Evolutionary conservation across 2,888 invertebrate genomes (phyloP).

Genomic region (Vesta saturnalis): DNA sequence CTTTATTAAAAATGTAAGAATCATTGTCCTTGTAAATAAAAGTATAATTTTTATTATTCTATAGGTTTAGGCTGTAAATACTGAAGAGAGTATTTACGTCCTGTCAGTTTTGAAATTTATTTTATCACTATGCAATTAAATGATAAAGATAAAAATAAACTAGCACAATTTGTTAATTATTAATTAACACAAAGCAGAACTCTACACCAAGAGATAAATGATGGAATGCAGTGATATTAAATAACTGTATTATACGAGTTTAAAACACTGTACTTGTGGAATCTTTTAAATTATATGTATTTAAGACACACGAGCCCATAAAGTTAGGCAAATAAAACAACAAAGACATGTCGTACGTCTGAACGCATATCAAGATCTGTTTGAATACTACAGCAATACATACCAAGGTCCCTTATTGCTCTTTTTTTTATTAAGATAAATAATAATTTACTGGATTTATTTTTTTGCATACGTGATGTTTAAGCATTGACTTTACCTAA

Average conservation of each 20-base stretch:
- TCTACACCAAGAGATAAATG: background rate
- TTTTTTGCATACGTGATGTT: no score
- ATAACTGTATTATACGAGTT: constrained; percentile 20
- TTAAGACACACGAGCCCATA: constrained; percentile 34
- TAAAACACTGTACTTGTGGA: constrained; percentile 32
- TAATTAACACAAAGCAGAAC: background rate
- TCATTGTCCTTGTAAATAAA: no score
- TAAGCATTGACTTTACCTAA: no score
- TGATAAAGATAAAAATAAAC: no score
- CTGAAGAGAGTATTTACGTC: no score
- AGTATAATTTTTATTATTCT: no score
- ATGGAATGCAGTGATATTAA: constrained; percentile 13
- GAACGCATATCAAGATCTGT: constrained; percentile 29
- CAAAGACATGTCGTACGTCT: constrained; percentile 36
- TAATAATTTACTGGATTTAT: no score
- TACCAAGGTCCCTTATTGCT: constrained; percentile 25
- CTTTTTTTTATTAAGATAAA: constrained; percentile 11
- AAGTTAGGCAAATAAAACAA: constrained; percentile 35
- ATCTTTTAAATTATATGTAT: constrained; percentile 37
- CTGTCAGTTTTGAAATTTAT: no score
- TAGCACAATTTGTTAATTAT: background rate
- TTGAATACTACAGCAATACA: constrained; percentile 28
- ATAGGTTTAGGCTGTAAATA: no score
- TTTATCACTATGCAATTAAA: no score
- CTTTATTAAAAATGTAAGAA: no score